Evolutionary conservation across 2,888 invertebrate genomes (phyloP).

Genomic region (Cerastis rubricosa): DNA sequence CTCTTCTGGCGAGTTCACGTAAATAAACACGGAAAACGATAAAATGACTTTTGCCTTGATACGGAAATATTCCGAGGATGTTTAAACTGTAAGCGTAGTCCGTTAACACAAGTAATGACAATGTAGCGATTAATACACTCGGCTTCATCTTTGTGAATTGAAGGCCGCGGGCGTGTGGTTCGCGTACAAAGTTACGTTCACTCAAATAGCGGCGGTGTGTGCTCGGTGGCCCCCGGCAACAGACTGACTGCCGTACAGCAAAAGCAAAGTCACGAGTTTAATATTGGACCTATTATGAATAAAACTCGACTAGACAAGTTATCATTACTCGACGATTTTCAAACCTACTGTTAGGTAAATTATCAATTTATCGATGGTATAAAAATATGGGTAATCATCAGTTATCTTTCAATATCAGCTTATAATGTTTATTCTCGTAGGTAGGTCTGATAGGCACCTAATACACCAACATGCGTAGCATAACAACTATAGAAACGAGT

Average conservation of each 20-base stretch:
- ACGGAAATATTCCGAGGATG: conserved; percentile 92
- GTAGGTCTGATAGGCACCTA: background rate
- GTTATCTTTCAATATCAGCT: conserved; percentile 20
- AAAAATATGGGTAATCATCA: background rate
- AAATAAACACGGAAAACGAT: conserved; percentile 91
- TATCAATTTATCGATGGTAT: conserved; percentile 7
- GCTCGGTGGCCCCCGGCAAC: conserved; percentile 22
- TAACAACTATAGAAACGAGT: too few relatives aligned
- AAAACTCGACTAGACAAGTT: background rate
- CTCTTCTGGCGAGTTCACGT: conserved; percentile 90
- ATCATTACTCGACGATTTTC: background rate
- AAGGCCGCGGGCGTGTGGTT: conserved; percentile 36
- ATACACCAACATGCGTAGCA: background rate
- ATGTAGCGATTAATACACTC: conserved; percentile 54
- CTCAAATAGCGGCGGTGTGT: conserved; percentile 14
- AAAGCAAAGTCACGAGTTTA: background rate
- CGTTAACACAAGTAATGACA: conserved; percentile 65
- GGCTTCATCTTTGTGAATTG: conserved; percentile 68
- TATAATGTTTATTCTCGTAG: background rate
- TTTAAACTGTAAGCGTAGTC: conserved; percentile 75
- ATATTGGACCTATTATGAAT: background rate
- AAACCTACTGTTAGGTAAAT: background rate
- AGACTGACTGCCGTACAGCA: conserved; percentile 37
- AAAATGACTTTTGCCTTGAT: conserved; percentile 93
- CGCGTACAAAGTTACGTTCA: background rate